Conservation (phyloP, 2,888 invertebrate species). For the Lutraria lutraria region DNA sequence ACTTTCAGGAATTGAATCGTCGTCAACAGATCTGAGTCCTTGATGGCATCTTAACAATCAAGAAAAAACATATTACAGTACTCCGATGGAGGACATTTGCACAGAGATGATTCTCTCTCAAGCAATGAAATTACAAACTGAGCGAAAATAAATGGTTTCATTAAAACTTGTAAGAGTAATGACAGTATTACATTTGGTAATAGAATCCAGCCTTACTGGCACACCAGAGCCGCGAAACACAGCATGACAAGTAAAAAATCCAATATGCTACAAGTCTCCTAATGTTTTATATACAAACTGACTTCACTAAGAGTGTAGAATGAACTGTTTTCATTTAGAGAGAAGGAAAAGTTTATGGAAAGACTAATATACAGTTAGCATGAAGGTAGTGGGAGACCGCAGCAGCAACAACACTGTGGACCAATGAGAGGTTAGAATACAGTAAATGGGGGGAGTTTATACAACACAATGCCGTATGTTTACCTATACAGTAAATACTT, state of each 20-base stretch:
- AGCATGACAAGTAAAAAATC: constrained; percentile 14
- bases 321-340: background rate
- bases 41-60: background rate
- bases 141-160: constrained; percentile 37
- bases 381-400: background rate
- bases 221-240: constrained; percentile 12
- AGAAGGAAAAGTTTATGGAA: background rate
- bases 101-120: background rate
- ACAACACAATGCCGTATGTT: background rate
- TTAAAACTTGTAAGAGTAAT: constrained; percentile 31
- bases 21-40: background rate
- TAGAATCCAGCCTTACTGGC: background rate
- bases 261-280: constrained; percentile 7
- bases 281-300: background rate
- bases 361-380: no score
- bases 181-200: background rate
- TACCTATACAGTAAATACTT: background rate
- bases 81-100: constrained; percentile 7
- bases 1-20: constrained; percentile 32
- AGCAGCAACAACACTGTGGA: background rate
- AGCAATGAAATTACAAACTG: constrained; percentile 15
- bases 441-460: background rate
- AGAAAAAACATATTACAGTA: constrained; percentile 19
- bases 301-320: constrained; percentile 2
- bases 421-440: background rate